Conservation (phyloP, 2,888 invertebrate species). For the Saturnia pavonia region DNA sequence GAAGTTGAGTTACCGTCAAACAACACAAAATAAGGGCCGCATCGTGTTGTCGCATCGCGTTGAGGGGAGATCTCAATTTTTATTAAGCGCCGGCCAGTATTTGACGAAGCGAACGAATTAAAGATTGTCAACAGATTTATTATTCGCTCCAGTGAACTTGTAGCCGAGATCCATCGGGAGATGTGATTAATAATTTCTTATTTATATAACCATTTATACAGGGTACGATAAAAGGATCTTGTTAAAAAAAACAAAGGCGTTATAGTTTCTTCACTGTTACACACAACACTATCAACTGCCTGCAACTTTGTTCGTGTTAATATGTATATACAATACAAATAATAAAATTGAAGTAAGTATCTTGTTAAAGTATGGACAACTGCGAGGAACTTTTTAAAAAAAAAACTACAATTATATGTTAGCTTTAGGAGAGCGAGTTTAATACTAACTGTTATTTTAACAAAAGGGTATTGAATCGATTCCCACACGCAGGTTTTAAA, state of each 20-base stretch:
- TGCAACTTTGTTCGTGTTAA: too few relatives aligned
- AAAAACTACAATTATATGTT: too few relatives aligned
- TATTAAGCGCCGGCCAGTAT: slow-evolving; percentile 52
- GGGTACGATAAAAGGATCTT: not conserved
- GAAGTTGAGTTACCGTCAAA: slow-evolving; percentile 32
- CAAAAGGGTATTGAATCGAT: too few relatives aligned
- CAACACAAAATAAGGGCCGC: slow-evolving; percentile 32
- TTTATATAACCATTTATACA: not conserved
- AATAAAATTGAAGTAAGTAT: too few relatives aligned
- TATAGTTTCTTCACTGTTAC: too few relatives aligned
- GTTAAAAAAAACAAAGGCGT: not conserved
- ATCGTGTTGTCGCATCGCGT: not conserved
- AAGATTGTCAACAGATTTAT: slow-evolving; percentile 81
- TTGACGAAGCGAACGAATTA: slow-evolving; percentile 68
- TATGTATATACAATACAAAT: too few relatives aligned
- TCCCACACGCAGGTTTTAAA: too few relatives aligned
- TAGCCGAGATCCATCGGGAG: slow-evolving; percentile 54
- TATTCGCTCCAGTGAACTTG: slow-evolving; percentile 74
- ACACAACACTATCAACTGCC: too few relatives aligned
- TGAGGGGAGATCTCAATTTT: slow-evolving; percentile 51
- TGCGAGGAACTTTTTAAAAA: too few relatives aligned
- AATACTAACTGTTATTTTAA: too few relatives aligned
- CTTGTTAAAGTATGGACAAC: too few relatives aligned
- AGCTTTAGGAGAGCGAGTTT: too few relatives aligned
- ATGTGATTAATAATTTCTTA: slow-evolving; percentile 32